Percentiles rank a stretch among this genome's conserved stretches.
These are phyloP conservation scores for Ceratitis capitata DNA, from an alignment of 1,140 invertebrate species.

Conservation along the genomic window DNA sequence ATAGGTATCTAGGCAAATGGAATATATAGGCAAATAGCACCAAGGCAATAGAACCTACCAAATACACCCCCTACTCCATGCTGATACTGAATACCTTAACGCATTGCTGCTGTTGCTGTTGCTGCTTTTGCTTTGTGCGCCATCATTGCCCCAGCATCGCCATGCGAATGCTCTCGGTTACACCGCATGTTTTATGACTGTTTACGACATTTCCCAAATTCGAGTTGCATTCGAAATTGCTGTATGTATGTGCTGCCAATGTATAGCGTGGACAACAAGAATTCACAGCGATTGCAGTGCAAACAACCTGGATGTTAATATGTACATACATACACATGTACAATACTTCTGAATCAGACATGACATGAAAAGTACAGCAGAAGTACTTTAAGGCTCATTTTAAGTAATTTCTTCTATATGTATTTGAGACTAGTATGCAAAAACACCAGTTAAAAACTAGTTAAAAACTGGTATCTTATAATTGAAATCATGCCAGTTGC, in stretches of 20 bases:
- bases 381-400: too few relatives aligned
- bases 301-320: not conserved
- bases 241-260: not conserved
- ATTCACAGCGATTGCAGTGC: not conserved
- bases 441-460: too few relatives aligned
- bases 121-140: not conserved
- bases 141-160: not conserved
- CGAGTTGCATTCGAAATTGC: not conserved
- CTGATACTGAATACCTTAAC: too few relatives aligned
- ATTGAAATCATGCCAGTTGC: too few relatives aligned
- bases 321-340: not conserved
- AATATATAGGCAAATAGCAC: not conserved
- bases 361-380: too few relatives aligned
- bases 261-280: not conserved
- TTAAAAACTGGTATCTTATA: too few relatives aligned
- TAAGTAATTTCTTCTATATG: too few relatives aligned
- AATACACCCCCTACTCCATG: too few relatives aligned
- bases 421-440: not conserved
- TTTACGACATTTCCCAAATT: slow-evolving; percentile 26
- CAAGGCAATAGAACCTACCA: too few relatives aligned
- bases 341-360: too few relatives aligned
- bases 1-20: too few relatives aligned
- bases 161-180: not conserved
- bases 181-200: slow-evolving; percentile 31
- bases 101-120: not conserved